A percentile compares a stretch with the other conserved stretches of the same genome.
phyloP scores from a whole-genome alignment of 2,797 vertebrate species.

The Novumbra hubbsi region DNA sequence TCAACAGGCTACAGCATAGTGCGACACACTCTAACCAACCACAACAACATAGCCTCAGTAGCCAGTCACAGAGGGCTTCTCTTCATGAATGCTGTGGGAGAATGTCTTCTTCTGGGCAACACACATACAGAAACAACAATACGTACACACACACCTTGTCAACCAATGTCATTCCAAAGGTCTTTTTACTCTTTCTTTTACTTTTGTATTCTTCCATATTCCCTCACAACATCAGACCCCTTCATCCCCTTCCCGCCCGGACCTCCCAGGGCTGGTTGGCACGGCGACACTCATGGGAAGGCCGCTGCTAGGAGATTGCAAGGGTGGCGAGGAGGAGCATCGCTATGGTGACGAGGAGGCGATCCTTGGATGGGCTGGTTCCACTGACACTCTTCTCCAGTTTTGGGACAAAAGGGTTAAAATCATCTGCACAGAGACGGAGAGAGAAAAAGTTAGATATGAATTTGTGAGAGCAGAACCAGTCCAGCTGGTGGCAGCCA shows the following conservation, averaged over 20 bases:
- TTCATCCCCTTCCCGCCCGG: conserved; percentile 37
- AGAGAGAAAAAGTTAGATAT: conserved; percentile 15
- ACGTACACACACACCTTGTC: conserved; percentile 1
- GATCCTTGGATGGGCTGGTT: conserved; percentile 91
- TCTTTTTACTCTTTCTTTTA: not conserved
- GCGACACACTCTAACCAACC: not conserved
- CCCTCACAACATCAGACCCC: not conserved
- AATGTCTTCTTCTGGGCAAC: not conserved
- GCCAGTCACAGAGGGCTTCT: not conserved
- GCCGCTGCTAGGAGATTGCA: conserved; percentile 86
- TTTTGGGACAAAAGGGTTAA: conserved; percentile 88
- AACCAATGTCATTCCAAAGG: not conserved
- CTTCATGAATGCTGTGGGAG: not conserved
- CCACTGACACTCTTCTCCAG: conserved; percentile 97
- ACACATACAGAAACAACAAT: not conserved
- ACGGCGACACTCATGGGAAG: conserved; percentile 55
- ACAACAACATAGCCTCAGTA: not conserved
- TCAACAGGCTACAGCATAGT: not conserved
- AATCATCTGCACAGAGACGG: conserved; percentile 75
- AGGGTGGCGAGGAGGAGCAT: conserved; percentile 85
- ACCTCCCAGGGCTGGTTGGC: conserved; percentile 68
- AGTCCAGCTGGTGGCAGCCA: too few species aligned
- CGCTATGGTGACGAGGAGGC: conserved; percentile 86
- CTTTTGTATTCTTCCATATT: not conserved
- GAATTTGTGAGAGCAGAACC: too few species aligned